Conservation (phyloP, 2,113 vertebrate genomes). For the Gavia stellata region DNA sequence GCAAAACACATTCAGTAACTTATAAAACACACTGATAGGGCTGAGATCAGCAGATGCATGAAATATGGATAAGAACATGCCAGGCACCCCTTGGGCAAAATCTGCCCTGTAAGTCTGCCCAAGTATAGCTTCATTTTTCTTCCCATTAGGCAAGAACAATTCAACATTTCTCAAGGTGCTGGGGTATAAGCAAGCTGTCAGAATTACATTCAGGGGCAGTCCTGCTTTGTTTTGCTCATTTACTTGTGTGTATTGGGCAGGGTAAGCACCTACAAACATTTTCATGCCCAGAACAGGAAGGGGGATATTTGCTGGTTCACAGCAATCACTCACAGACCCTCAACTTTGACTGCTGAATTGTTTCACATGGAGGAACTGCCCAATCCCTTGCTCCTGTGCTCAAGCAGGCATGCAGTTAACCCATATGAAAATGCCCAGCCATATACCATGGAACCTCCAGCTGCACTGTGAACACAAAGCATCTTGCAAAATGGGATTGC, state of each 20-base stretch:
- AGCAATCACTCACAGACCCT: neutral
- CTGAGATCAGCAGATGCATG: neutral
- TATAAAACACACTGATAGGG: neutral
- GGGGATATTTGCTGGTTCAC: neutral
- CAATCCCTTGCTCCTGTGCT: neutral
- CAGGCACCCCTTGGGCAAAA: neutral
- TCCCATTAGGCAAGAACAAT: neutral
- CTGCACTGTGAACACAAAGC: neutral
- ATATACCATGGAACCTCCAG: neutral
- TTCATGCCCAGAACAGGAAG: neutral
- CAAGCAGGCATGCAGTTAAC: neutral
- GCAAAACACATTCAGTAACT: neutral
- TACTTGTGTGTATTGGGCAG: neutral
- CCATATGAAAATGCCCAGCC: neutral
- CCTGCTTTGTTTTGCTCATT: neutral
- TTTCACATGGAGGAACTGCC: neutral
- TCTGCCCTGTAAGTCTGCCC: neutral
- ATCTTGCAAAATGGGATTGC: neutral
- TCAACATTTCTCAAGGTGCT: neutral
- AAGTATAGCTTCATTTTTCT: neutral
- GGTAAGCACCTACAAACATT: neutral
- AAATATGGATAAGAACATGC: neutral
- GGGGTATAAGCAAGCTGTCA: neutral
- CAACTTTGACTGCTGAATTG: neutral
- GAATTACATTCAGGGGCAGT: neutral